A percentile compares a stretch with the other conserved stretches of the same genome.
Evolutionary conservation across 2,797 vertebrate genomes (phyloP).

Genomic region (Calcarius lapponicus): DNA sequence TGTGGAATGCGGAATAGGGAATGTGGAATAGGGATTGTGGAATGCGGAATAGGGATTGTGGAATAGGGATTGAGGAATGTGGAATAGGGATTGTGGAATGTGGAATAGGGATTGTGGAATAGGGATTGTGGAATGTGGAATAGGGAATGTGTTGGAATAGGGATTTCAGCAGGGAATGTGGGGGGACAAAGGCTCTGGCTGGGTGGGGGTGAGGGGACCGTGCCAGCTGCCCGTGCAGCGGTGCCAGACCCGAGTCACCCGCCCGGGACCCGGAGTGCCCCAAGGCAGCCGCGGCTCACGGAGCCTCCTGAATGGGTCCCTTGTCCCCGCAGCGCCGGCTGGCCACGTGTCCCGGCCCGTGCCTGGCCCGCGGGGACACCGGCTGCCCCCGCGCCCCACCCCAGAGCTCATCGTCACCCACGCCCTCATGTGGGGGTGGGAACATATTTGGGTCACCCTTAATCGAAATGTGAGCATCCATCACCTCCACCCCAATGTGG

Average conservation of each 20-base stretch:
- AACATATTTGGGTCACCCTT: neutral
- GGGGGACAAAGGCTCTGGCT: neutral
- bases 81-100: no score
- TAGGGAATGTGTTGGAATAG: no score
- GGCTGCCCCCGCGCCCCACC: neutral
- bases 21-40: no score
- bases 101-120: no score
- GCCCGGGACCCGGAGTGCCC: neutral
- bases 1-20: no score
- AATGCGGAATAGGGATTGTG: no score
- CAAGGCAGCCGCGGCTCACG: neutral
- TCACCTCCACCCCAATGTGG: no score
- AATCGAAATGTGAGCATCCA: no score
- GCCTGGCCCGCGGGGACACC: constrained; percentile 22
- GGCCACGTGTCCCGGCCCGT: neutral
- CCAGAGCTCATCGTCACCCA: neutral
- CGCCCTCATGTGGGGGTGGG: neutral
- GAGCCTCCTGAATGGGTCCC: constrained; percentile 9
- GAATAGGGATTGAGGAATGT: no score
- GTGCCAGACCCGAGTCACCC: neutral
- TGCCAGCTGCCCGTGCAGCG: neutral
- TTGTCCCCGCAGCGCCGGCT: neutral
- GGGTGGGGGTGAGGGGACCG: neutral
- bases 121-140: no score
- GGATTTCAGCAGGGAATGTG: rapidly evolving